These are phyloP conservation scores for Brachionus calyciflorus DNA, from an alignment of 1,140 invertebrate genomes.

Conservation along the genomic window DNA sequence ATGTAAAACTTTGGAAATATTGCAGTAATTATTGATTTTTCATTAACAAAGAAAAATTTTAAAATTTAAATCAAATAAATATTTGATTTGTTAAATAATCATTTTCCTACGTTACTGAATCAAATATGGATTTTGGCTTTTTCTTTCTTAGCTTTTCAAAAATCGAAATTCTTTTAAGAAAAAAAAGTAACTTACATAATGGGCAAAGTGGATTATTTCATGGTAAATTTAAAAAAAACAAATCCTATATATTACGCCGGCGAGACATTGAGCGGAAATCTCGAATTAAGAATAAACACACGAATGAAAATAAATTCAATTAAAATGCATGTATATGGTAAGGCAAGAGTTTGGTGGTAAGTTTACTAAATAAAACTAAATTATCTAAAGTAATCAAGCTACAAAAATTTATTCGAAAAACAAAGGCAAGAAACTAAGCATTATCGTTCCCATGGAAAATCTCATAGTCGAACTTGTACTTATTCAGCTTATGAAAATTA, in stretches of 20 bases:
- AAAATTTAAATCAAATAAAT: too few species aligned
- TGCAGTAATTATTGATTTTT: too few species aligned
- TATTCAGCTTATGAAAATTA: not conserved
- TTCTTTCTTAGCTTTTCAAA: too few species aligned
- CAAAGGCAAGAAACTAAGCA: not conserved
- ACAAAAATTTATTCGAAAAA: too few species aligned
- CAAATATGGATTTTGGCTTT: too few species aligned
- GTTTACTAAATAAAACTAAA: too few species aligned
- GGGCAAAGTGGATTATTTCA: not conserved
- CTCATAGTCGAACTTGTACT: not conserved
- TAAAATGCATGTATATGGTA: not conserved
- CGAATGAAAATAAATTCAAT: not conserved
- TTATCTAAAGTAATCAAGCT: too few species aligned
- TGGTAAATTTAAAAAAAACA: not conserved
- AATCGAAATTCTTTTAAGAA: not conserved
- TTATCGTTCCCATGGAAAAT: not conserved
- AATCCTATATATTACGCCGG: not conserved
- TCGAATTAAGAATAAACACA: not conserved
- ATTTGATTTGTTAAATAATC: too few species aligned
- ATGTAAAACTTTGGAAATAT: too few species aligned
- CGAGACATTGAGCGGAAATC: not conserved
- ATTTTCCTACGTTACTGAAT: too few species aligned
- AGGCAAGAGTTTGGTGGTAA: not conserved
- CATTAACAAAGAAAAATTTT: too few species aligned
- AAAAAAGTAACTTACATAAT: not conserved